Evolutionary conservation across 2,888 invertebrate genomes (phyloP).

Genomic region (Drosophila kokeensis): DNA sequence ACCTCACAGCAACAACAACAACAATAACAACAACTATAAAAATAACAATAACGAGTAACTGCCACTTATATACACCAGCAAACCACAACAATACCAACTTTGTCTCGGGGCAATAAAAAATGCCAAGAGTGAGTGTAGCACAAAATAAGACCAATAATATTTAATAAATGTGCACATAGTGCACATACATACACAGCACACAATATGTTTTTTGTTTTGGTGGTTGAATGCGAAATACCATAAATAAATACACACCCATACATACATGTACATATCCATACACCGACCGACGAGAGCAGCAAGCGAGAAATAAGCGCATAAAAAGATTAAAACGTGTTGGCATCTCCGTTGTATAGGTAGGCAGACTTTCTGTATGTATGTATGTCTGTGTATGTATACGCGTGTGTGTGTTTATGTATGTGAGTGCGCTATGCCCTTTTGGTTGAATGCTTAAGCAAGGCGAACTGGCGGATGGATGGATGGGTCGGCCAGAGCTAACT

Average conservation of each 20-base stretch:
- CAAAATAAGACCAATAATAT: conserved; percentile 78
- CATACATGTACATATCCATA: conserved; percentile 12
- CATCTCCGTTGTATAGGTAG: conserved; percentile 65
- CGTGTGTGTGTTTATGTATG: conserved; percentile 32
- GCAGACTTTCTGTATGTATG: conserved; percentile 39
- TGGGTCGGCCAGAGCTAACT: conserved; percentile 59
- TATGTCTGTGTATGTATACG: conserved; percentile 4
- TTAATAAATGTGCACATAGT: conserved; percentile 79
- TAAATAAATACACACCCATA: conserved; percentile 72
- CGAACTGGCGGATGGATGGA: conserved; percentile 27
- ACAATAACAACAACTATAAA: conserved; percentile 10
- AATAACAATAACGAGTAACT: conserved; percentile 39
- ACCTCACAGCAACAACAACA: conserved; percentile 17
- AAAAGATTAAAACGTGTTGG: conserved; percentile 66
- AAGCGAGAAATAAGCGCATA: conserved; percentile 54
- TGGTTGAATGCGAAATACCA: conserved; percentile 80
- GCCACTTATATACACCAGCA: conserved; percentile 57
- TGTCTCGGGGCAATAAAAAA: conserved; percentile 74
- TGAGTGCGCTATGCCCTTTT: conserved; percentile 68
- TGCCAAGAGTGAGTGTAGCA: conserved; percentile 71
- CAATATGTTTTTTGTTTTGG: conserved; percentile 65
- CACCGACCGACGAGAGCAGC: conserved; percentile 13
- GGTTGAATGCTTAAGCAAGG: conserved; percentile 70
- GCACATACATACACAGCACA: conserved; percentile 27
- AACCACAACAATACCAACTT: conserved; percentile 60